Evolutionary conservation across 2,797 vertebrate genomes (phyloP).

Genomic region (Varecia variegata): DNA sequence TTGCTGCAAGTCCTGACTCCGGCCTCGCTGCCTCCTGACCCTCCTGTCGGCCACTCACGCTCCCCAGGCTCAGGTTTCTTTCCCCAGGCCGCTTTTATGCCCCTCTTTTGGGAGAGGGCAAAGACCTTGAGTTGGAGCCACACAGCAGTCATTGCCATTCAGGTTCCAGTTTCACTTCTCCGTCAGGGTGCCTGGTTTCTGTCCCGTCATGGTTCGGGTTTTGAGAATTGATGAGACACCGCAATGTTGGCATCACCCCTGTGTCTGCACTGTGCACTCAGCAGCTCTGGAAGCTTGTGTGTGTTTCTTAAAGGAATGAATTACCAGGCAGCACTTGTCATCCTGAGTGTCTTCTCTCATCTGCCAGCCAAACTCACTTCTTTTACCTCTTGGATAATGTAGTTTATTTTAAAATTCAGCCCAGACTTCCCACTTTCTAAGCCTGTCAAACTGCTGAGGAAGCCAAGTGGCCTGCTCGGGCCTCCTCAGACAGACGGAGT

Average conservation of each 20-base stretch:
- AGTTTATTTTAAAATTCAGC: not conserved
- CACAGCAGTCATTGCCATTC: not conserved
- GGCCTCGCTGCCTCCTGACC: not conserved
- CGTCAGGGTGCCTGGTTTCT: not conserved
- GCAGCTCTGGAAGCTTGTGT: not conserved
- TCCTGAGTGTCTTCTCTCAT: not conserved
- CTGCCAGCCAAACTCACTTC: not conserved
- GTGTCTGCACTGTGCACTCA: fast-evolving
- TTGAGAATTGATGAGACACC: not conserved
- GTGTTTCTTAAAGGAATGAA: not conserved
- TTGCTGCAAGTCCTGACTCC: not conserved
- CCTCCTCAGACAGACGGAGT: not conserved
- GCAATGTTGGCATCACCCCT: not conserved
- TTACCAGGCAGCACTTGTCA: not conserved
- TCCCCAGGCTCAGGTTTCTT: not conserved
- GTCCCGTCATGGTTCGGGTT: not conserved
- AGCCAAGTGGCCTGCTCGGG: not conserved
- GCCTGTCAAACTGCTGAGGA: not conserved
- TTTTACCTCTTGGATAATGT: not conserved
- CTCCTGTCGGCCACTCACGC: not conserved
- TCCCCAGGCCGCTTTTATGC: not conserved
- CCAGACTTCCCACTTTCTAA: not conserved
- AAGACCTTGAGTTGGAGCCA: not conserved
- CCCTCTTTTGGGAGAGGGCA: not conserved
- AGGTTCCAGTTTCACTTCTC: not conserved